Percentiles rank a stretch among this genome's conserved stretches.
phyloP scores from a whole-genome alignment of 2,888 invertebrate genomes.

The Cordilura impudica region DNA sequence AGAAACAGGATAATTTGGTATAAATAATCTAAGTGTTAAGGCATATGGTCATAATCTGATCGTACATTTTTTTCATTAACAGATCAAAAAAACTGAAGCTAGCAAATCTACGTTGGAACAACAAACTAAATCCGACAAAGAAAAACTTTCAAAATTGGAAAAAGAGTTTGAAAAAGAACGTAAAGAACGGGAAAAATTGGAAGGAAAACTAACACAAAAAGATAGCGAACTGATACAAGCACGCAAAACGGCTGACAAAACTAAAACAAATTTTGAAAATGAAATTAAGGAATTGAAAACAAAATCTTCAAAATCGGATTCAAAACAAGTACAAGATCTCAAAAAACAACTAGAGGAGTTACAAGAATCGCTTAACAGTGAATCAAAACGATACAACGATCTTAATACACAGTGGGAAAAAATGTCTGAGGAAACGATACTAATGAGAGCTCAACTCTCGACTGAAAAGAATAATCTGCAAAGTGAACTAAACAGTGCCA shows the following conservation, averaged over 20 bases:
- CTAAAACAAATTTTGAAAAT: constrained; percentile 84
- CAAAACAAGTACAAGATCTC: constrained; percentile 83
- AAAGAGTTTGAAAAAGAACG: constrained; percentile 83
- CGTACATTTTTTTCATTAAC: constrained; percentile 11
- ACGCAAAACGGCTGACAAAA: constrained; percentile 83
- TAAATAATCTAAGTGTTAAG: background rate
- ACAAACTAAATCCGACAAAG: constrained; percentile 78
- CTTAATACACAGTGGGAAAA: constrained; percentile 90
- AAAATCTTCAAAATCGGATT: constrained; percentile 82
- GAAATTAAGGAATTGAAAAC: constrained; percentile 87
- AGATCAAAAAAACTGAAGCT: constrained; percentile 79
- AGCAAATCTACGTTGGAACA: constrained; percentile 78
- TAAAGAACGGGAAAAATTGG: constrained; percentile 83
- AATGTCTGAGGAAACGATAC: constrained; percentile 90
- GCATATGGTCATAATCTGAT: background rate
- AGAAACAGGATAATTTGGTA: constrained; percentile 78
- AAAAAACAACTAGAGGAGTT: constrained; percentile 80
- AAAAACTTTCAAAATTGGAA: constrained; percentile 79
- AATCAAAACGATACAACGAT: constrained; percentile 87
- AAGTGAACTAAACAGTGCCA: constrained; percentile 74
- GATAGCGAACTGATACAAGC: constrained; percentile 81
- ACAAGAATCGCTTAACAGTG: constrained; percentile 83
- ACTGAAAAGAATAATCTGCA: constrained; percentile 89
- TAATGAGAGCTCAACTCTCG: constrained; percentile 88
- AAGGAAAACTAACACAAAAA: constrained; percentile 82